Evolutionary conservation across 2,113 vertebrate genomes (phyloP), one percentile per base, ranked within the genome.

Genomic region (Saguinus midas): DNA sequence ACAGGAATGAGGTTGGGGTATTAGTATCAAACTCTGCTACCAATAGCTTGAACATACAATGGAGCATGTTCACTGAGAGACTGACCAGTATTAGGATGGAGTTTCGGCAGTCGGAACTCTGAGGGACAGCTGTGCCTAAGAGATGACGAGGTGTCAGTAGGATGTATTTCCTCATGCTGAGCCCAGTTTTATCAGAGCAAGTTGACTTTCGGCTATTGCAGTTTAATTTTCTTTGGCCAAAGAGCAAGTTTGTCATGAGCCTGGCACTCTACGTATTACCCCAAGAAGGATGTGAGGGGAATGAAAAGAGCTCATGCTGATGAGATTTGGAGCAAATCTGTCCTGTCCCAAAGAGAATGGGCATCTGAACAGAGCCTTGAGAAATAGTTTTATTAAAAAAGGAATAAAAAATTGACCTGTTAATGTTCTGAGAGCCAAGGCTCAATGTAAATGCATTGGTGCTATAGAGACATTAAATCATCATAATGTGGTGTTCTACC

Each of bases 171-270:
- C 93, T 97, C 3, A 0, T 52, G 75, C 91, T 90, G 94, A 95
- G 8, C 95, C 95, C 84, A 20, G 95, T 96, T 98, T 98, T 98
- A 96, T 98, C 97, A 94, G 86, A 79, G 48, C 87, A 97, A 95
- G 76, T 90, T 97, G 96, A 96, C 98, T 98, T 96, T 12, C 87
- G 96, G 90, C 97, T 97, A 94, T 88, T 73, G 79, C 37, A 75
- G 86, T 98, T 98, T 98, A 97, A 98, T 98, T 98, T 97, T 97
- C 45, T 97, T 98, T 96, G 87, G 88, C 94, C 82, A 96, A 97
- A 95, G 96, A 96, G 97, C 96, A 94, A 55, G 95, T 97, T 97
- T 96, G 95, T 96, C 97, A 94, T 94, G 86, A 97, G 45, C 2
- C 35, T 10, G 45, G 35, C 8, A 20, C 94, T 97, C 45, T 76